Evolutionary conservation across 2,797 vertebrate genomes (phyloP).

Genomic region (Typhlichthys subterraneus): DNA sequence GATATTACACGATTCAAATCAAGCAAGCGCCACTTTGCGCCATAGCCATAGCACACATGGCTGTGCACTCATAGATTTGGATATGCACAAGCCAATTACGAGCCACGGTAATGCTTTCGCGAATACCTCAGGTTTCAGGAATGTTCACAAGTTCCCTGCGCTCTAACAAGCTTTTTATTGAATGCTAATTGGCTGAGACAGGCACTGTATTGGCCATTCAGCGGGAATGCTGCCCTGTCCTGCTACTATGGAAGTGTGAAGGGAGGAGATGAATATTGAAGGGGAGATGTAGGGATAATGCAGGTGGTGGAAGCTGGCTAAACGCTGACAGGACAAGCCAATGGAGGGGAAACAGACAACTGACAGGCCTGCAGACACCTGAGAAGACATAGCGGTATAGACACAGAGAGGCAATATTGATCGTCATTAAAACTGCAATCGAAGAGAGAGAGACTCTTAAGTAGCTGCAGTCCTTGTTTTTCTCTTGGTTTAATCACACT

Average conservation of each 20-base stretch:
- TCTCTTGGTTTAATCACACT: conserved; percentile 26
- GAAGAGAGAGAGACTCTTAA: conserved; percentile 37
- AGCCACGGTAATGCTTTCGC: conserved; percentile 15
- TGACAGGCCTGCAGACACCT: conserved; percentile 65
- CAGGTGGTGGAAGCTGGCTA: conserved; percentile 61
- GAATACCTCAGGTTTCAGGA: conserved; percentile 41
- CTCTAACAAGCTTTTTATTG: conserved; percentile 46
- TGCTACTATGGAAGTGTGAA: conserved; percentile 52
- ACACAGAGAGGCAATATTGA: conserved; percentile 51
- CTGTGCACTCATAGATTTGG: neutral
- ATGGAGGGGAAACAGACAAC: conserved; percentile 74
- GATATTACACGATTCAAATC: too few relatives aligned
- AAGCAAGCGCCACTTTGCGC: neutral
- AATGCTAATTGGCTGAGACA: conserved; percentile 64
- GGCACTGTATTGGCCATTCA: conserved; percentile 51
- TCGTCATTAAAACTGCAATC: conserved; percentile 51
- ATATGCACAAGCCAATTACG: conserved; percentile 6
- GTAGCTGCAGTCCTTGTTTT: conserved; percentile 18
- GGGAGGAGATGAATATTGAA: conserved; percentile 71
- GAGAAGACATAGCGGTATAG: conserved; percentile 35
- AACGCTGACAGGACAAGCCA: conserved; percentile 76
- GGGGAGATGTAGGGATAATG: conserved; percentile 60
- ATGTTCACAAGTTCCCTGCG: conserved; percentile 26
- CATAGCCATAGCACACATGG: conserved; percentile 3
- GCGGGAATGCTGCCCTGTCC: conserved; percentile 51